Evolutionary conservation across 2,797 vertebrate genomes (phyloP), one percentile per base, ranked within the genome.

Genomic region (Brachyalestes nurse): DNA sequence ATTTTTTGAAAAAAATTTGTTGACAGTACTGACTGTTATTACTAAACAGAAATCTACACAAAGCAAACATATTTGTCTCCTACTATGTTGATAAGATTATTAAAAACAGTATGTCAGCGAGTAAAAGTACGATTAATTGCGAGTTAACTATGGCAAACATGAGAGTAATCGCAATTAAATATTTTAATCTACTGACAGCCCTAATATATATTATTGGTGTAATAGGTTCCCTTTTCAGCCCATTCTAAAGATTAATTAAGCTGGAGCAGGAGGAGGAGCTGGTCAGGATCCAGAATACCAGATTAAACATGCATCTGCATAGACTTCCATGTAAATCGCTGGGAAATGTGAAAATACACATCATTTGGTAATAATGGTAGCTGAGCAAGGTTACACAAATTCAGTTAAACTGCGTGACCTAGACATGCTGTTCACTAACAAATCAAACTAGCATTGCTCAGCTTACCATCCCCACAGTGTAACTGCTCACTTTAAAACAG

Each of bases 231-330:
- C n/a, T 57, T 45, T 74, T 61, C 38, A 60, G 34, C n/a, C 40
- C 10, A 42, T 60, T 74, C 53, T 23, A 61, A 61, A 42, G 53
- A 74, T 45, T 75, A 40, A 13, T 13, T 53, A 51, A 53, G 47
- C 21, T 12, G 23, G 13, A 47, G 17, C 45, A 51, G 42, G 4
- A 34, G 47, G 74, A 38, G 17, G 58, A 28, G 4, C 58, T 49
- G 40, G 64, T 19, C 47, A 49, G 6, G 14, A 8, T 62, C 40
- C 38, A 62, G 14, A 47, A 19, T 25, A 42, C 23, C 53, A 78
- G 21, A 71, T 71, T 71, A 28, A 34, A 14, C 74, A 66, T n/a
- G 34, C 47, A 71, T 34, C 4, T 16, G 13, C 65, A 67, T 40
- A 67, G n/a, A n/a, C n/a, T n/a, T n/a, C n/a, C n/a, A n/a, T n/a